These are phyloP conservation scores for Caenorhabditis imperialis DNA, from an alignment of 2,888 invertebrate genomes.

Conservation along the genomic window DNA sequence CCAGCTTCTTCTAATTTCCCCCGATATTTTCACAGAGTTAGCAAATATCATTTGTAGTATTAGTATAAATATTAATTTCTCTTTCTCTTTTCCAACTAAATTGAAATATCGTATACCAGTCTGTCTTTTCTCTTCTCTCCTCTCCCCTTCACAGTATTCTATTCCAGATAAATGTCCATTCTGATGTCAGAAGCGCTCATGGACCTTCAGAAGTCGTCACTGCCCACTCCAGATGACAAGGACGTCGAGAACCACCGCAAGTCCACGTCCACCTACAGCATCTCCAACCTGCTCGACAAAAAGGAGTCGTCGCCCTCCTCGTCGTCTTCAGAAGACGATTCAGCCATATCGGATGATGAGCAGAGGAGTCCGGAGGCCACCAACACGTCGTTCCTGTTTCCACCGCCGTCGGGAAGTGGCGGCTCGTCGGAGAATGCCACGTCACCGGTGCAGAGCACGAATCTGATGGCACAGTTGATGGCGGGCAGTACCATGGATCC, in stretches of 20 bases:
- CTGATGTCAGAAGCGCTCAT: conserved; percentile 30
- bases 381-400: conserved; percentile 39
- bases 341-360: conserved; percentile 12
- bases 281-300: conserved; percentile 48
- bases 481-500: conserved; percentile 2
- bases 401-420: conserved; percentile 19
- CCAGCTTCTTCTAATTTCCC: conserved; percentile 1
- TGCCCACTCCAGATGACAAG: not conserved
- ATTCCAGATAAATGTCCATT: conserved; percentile 16
- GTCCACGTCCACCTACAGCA: conserved; percentile 45
- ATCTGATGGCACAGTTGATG: conserved; percentile 31
- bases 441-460: conserved; percentile 11
- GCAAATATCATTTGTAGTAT: too few species aligned
- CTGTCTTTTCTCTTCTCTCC: not conserved
- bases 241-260: conserved; percentile 38
- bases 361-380: conserved; percentile 3
- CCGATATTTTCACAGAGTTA: conserved; percentile 18
- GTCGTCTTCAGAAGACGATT: conserved; percentile 4
- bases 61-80: conserved; percentile 17
- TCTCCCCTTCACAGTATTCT: not conserved
- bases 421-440: conserved; percentile 14
- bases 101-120: too few species aligned
- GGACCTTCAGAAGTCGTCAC: too few species aligned
- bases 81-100: not conserved
- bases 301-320: conserved; percentile 47